These are phyloP conservation scores for Thumatha senex DNA, from an alignment of 2,888 invertebrate species.

Conservation along the genomic window DNA sequence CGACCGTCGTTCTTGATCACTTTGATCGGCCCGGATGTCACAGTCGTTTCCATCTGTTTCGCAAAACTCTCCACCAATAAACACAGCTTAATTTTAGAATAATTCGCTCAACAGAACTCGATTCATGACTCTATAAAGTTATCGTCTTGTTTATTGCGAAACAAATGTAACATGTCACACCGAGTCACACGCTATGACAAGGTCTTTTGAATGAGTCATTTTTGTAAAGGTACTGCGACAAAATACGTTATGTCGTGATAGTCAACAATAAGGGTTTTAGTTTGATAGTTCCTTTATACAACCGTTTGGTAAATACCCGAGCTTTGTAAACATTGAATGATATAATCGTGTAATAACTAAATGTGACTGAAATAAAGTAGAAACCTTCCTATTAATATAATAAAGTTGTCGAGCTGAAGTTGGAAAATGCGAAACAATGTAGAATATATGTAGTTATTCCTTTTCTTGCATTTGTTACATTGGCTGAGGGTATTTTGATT, in stretches of 20 bases:
- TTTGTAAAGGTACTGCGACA: slow-evolving; percentile 24
- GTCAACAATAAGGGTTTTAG: slow-evolving; percentile 22
- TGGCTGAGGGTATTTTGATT: no score
- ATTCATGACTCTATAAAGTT: slow-evolving; percentile 60
- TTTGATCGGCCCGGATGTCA: slow-evolving; percentile 78
- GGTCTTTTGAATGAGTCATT: slow-evolving; percentile 37
- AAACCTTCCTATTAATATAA: no score
- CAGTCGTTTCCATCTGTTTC: slow-evolving; percentile 61
- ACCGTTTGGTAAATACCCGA: slow-evolving; percentile 20
- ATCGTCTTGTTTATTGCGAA: slow-evolving; percentile 54
- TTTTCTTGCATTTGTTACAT: no score
- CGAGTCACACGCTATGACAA: slow-evolving; percentile 37
- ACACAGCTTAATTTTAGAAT: slow-evolving; percentile 71
- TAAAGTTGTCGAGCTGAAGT: no score
- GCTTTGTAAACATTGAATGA: slow-evolving; percentile 18
- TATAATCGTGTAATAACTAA: slow-evolving; percentile 1
- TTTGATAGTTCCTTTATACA: slow-evolving; percentile 29
- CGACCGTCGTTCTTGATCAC: slow-evolving; percentile 65
- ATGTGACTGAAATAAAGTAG: not conserved
- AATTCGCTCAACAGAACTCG: slow-evolving; percentile 56
- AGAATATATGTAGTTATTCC: no score
- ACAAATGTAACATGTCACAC: slow-evolving; percentile 49
- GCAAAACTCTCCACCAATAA: slow-evolving; percentile 59
- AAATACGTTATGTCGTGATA: slow-evolving; percentile 32
- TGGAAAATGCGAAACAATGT: no score